Base-by-base conservation (phyloP, 2,888 invertebrate genomes). In the Falcaria lacertinaria region DNA sequence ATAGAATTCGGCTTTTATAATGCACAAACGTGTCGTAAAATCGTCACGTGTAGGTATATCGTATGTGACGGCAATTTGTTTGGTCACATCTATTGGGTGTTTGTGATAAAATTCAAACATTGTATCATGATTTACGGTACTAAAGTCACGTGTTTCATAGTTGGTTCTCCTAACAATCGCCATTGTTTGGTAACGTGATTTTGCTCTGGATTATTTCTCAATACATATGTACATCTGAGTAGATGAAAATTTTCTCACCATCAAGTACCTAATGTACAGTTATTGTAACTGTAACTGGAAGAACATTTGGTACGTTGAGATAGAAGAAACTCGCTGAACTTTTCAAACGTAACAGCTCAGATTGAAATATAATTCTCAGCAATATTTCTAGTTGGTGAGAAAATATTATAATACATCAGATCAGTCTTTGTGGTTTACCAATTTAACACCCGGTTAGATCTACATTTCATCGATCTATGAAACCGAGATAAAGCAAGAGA, bases 111-210 rank as follows among this genome's bases (percentile, higher is more conserved):
- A 44, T 52, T 42, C 47, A 50, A 55, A 47, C 49, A 46, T 49
- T 51, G 47, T 45, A 47, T 47, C 52, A 52, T 52, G 42, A 22
- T 49, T 51, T 52, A 52, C 55, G 45, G 49, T 49, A 43, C 43
- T 44, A 37, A 41, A 57, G 51, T 59, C 66, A 62, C 64, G 66
- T 59, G 66, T 48, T 45, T 37, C 19, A 47, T 56, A 37, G 15
- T 37, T 2, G 25, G 22, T 37, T 47, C 42, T 52, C 60, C 54
- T 53, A 65, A 74, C 66, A 68, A 64, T 67, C 53, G 62, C 61
- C 52, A 65, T 70, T 71, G 69, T 72, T 65, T 61, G 41, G 52
- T 52, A 59, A 57, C 54, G 50, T 49, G 43, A 38, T 54, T 56
- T 44, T 52, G 48, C 52, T 57, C 50, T 54, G 44, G 44, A 48